Percentiles rank a stretch among this genome's conserved stretches.
These are phyloP conservation scores for Imbricaverruca yamaguchii DNA, from an alignment of 2,888 invertebrate genomes.

Conservation along the genomic window DNA sequence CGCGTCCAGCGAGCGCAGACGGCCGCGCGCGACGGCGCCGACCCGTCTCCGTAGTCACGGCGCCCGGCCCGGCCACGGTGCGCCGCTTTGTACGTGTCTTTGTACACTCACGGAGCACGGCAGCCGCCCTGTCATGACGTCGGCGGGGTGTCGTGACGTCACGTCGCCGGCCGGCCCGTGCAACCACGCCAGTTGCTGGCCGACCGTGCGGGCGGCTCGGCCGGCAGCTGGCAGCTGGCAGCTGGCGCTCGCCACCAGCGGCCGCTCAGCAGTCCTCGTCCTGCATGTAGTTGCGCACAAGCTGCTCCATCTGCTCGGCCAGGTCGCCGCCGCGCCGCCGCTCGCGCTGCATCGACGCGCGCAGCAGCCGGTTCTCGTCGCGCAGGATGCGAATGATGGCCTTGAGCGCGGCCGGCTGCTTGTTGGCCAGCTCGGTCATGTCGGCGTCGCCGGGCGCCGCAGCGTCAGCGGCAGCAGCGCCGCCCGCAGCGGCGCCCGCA, in stretches of 20 bases:
- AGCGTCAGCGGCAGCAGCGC: not conserved
- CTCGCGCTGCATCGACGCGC: not conserved
- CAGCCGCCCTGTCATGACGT: too few species aligned
- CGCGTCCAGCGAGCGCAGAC: too few species aligned
- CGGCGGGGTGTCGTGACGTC: too few species aligned
- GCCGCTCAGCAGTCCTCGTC: not conserved
- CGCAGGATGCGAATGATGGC: not conserved
- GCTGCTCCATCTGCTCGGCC: not conserved
- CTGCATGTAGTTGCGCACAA: not conserved
- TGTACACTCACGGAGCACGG: not conserved
- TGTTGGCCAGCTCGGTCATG: not conserved
- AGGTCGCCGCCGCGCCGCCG: not conserved
- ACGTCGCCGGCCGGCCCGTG: too few species aligned
- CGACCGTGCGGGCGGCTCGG: too few species aligned
- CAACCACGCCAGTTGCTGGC: too few species aligned
- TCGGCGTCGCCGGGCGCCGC: not conserved
- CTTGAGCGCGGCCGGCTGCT: constrained; percentile 1
- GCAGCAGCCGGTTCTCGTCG: not conserved
- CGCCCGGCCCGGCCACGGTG: too few species aligned
- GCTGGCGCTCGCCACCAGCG: not conserved
- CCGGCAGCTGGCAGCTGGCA: too few species aligned
- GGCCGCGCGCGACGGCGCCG: too few species aligned
- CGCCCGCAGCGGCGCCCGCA: not conserved
- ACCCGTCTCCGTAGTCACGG: too few species aligned
- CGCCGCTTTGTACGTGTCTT: too few species aligned